A percentile compares a stretch with the other conserved stretches of the same genome.
Conservation (phyloP, 2,888 invertebrate genomes). For the Neoscelio sp. region DNA sequence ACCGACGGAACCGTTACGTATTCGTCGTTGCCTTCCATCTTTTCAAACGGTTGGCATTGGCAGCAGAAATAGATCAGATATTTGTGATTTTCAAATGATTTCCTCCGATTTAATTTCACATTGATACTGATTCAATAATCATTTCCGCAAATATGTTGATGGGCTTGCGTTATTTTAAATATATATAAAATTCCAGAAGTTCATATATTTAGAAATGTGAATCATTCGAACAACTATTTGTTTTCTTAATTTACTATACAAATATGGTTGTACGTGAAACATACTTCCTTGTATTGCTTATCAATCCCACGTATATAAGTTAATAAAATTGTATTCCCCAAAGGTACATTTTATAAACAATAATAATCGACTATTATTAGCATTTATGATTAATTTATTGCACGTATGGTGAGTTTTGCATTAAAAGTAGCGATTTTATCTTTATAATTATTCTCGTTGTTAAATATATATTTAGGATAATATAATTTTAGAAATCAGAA, state of each 20-base stretch:
- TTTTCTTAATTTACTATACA: no score
- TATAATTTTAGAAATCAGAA: not conserved
- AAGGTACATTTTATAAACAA: no score
- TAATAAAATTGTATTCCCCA: no score
- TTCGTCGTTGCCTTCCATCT: slow-evolving; percentile 62
- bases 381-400: no score
- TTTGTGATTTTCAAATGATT: slow-evolving; percentile 59
- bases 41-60: slow-evolving; percentile 63
- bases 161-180: not conserved
- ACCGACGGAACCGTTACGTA: slow-evolving; percentile 61
- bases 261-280: no score
- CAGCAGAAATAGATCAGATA: slow-evolving; percentile 58
- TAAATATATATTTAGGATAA: slow-evolving; percentile 5
- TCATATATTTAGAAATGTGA: slow-evolving; percentile 4
- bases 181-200: not conserved
- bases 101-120: slow-evolving; percentile 30
- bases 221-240: no score
- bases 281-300: no score
- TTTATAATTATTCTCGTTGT: no score
- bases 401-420: no score
- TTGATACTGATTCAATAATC: slow-evolving; percentile 32
- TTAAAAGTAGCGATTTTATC: no score
- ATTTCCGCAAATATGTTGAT: slow-evolving; percentile 2
- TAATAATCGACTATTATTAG: no score
- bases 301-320: no score